Evolutionary conservation across 2,888 invertebrate genomes (phyloP).

Genomic region (Abrostola triplasia): DNA sequence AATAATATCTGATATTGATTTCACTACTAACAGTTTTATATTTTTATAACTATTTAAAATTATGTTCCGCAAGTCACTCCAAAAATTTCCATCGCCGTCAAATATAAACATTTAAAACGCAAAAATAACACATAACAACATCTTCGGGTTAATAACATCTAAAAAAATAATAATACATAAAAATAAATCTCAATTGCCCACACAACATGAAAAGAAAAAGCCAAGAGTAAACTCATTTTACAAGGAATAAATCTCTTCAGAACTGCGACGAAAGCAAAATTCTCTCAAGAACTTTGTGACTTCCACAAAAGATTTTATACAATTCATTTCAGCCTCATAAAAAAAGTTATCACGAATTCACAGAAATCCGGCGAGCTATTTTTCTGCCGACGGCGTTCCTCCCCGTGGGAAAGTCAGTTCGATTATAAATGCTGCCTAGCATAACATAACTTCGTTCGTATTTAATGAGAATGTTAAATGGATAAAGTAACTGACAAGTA

Average conservation of each 20-base stretch:
- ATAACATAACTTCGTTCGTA: slow-evolving; percentile 43
- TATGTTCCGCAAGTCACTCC: too few relatives aligned
- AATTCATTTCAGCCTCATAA: slow-evolving; percentile 85
- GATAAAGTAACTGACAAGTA: slow-evolving; percentile 30
- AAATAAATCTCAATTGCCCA: slow-evolving; percentile 33
- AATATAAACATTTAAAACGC: not conserved
- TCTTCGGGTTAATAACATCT: slow-evolving; percentile 3
- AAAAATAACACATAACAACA: not conserved
- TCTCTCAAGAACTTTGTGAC: slow-evolving; percentile 79
- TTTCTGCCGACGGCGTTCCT: slow-evolving; percentile 76
- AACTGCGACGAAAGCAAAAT: slow-evolving; percentile 78
- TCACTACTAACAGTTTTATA: too few relatives aligned
- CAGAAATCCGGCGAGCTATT: slow-evolving; percentile 82
- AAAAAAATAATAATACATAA: slow-evolving; percentile 23
- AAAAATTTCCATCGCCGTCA: too few relatives aligned
- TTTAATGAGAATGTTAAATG: slow-evolving; percentile 14
- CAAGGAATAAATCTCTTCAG: slow-evolving; percentile 76
- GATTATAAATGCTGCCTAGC: slow-evolving; percentile 54
- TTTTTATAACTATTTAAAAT: too few relatives aligned
- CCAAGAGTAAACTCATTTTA: slow-evolving; percentile 70
- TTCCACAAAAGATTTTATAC: slow-evolving; percentile 84
- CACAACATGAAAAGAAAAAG: slow-evolving; percentile 58
- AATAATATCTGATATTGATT: too few relatives aligned
- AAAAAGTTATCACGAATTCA: slow-evolving; percentile 85
- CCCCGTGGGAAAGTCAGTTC: slow-evolving; percentile 78